Evolutionary conservation across 1,140 invertebrate species (phyloP).

Genomic region (Drosophila saltans): DNA sequence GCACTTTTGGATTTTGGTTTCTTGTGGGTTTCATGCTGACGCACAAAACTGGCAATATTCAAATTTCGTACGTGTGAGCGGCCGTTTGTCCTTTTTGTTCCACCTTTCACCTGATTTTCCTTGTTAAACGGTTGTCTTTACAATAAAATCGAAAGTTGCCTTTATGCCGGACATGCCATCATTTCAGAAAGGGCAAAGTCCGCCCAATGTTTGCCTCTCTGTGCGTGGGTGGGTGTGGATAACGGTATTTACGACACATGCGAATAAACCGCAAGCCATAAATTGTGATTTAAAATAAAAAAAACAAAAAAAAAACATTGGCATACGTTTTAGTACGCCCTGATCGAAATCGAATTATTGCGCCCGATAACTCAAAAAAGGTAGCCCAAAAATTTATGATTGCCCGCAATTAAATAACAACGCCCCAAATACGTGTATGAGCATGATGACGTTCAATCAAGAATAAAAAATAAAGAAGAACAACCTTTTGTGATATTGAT

Average conservation of each 20-base stretch:
- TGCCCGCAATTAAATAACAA: conserved; percentile 49
- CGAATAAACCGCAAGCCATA: conserved; percentile 41
- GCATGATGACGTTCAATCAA: background rate
- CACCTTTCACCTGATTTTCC: conserved; percentile 34
- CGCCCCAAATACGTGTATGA: conserved; percentile 7
- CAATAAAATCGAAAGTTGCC: conserved; percentile 53
- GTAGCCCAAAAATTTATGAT: conserved; percentile 46
- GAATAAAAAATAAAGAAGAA: background rate
- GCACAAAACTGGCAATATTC: conserved; percentile 54
- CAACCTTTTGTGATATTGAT: conserved; percentile 8
- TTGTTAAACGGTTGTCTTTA: conserved; percentile 47
- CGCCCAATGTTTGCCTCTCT: conserved; percentile 8
- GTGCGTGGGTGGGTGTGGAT: conserved; percentile 32
- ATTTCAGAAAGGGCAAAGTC: conserved; percentile 9
- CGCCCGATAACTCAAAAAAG: conserved; percentile 16
- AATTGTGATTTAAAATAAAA: conserved; percentile 53
- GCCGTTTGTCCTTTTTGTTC: conserved; percentile 26
- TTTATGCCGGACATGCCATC: conserved; percentile 31
- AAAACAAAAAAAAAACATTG: conserved; percentile 20
- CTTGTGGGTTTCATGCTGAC: conserved; percentile 48
- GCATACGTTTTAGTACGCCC: conserved; percentile 7
- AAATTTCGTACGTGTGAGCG: conserved; percentile 60
- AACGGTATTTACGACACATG: conserved; percentile 58
- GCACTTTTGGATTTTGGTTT: conserved; percentile 24
- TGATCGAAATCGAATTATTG: conserved; percentile 35